Evolutionary conservation across 2,113 vertebrate genomes (phyloP).

Genomic region (Ciconia stormi): DNA sequence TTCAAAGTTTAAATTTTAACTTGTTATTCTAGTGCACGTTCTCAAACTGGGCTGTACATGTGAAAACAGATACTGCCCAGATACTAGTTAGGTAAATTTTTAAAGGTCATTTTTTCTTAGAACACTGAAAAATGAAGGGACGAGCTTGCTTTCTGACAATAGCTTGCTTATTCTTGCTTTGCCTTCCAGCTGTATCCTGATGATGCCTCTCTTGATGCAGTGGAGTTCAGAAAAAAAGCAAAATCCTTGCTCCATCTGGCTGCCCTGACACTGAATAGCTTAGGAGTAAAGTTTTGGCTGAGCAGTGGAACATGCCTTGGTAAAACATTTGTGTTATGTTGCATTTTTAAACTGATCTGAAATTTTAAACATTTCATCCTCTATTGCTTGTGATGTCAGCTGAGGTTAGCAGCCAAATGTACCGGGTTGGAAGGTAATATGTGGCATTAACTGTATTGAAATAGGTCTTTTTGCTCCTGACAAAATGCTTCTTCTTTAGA

Average conservation of each 20-base stretch:
- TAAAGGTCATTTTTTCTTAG: background rate
- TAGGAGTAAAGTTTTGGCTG: slow-evolving; percentile 90
- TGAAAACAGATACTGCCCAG: background rate
- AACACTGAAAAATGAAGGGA: background rate
- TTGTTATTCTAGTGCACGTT: background rate
- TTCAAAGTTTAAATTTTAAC: background rate
- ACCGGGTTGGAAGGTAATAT: background rate
- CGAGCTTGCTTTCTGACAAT: background rate
- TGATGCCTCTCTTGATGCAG: slow-evolving; percentile 82
- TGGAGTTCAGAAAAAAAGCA: slow-evolving; percentile 87
- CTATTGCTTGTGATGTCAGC: background rate
- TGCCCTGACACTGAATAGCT: slow-evolving; percentile 73
- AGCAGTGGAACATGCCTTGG: slow-evolving; percentile 97
- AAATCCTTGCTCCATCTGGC: slow-evolving; percentile 86
- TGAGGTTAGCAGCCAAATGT: background rate
- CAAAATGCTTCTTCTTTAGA: background rate
- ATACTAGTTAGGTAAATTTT: background rate
- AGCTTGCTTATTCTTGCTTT: background rate
- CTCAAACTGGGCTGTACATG: background rate
- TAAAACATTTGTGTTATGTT: slow-evolving; percentile 58
- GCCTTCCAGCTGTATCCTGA: slow-evolving; percentile 86
- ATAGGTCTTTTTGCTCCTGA: background rate
- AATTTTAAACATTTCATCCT: background rate
- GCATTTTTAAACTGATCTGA: background rate
- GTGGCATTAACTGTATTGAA: background rate